Evolutionary conservation across 2,113 vertebrate genomes (phyloP).

Genomic region (Gnathonemus echidnorhynchus): DNA sequence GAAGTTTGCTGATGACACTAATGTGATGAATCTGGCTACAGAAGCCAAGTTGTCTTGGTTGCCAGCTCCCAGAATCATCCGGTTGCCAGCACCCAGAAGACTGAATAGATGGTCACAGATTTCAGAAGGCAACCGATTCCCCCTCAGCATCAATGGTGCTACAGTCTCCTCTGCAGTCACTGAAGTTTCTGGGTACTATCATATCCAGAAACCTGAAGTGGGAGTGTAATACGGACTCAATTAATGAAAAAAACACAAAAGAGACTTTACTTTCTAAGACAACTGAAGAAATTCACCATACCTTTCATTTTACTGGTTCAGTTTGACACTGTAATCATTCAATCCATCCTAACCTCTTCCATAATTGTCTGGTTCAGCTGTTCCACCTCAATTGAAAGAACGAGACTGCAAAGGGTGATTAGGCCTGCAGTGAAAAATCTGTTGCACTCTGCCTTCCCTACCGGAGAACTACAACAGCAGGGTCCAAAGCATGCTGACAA

Average conservation of each 20-base stretch:
- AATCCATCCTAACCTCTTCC: not conserved
- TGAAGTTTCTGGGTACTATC: no score
- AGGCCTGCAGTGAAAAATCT: not conserved
- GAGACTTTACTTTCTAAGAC: not conserved
- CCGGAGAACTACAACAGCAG: not conserved
- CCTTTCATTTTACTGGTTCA: not conserved
- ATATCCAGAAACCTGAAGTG: no score
- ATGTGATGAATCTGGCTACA: not conserved
- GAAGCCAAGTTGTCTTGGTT: not conserved
- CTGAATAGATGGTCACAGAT: not conserved
- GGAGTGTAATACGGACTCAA: not conserved
- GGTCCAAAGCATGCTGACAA: not conserved
- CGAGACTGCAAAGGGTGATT: not conserved
- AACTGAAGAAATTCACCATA: not conserved
- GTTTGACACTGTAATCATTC: not conserved
- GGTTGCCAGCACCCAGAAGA: not conserved
- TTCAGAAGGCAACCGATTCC: no score
- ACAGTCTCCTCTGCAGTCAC: not conserved
- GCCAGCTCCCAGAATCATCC: not conserved
- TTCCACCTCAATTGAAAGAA: not conserved
- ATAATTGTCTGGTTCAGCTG: not conserved
- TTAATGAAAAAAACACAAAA: not conserved
- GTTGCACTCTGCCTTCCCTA: not conserved
- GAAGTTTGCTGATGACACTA: not conserved
- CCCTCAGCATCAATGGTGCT: not conserved